Evolutionary conservation across 30 jellyfish, hydroid and myxozoan species (phyloP), one percentile per base, ranked within the genome.

Genomic region (Pseudorhiza aurosa): DNA sequence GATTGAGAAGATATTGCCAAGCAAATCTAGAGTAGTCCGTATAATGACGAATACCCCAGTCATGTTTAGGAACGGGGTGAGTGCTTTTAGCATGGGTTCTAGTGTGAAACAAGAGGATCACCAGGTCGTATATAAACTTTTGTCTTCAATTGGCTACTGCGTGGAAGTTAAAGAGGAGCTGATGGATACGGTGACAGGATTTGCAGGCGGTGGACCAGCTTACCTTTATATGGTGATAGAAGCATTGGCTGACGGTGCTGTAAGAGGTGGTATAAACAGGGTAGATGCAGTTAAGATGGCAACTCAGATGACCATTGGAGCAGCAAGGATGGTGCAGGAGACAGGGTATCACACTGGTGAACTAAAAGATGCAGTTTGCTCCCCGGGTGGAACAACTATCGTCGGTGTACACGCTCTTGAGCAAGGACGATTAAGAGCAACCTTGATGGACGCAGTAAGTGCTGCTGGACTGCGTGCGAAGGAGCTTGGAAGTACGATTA

Each of bases 181-280:
- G 31, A 78, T 88, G 93, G 97, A 88, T 75, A 75, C 88, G 6
- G 87, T 88, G 10, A 78, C 97, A 8, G 97, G 95, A 11, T 82
- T 88, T 51, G 91, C 95, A 12, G 97, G 97, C 19, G 90, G 90
- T n/a, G 97, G 97, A n/a, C 97, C 97, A 31, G 97, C 97, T 1
- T 88, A 80, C 35, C n/a, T 81, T 19, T 88, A 88, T 43, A 83
- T 72, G 31, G 93, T 88, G 26, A 80, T 88, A 21, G 97, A 88
- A 25, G 95, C 94, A 17, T 55, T 85, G 21, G 96, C 96, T 21
- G 96, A 85, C 45, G 96, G 96, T 29, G 96, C 96, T 11, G 96
- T 85, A 15, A 51, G 91, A 49, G 96, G 96, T 18, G 96, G 96
- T 5, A 40, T 85, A 31, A 65, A 36, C 76, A 53, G 96, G 29